Percentiles rank a stretch among this genome's conserved stretches.
These are phyloP conservation scores for Drosophila bipectinata DNA, from an alignment of 1,140 invertebrate genomes.

Conservation along the genomic window DNA sequence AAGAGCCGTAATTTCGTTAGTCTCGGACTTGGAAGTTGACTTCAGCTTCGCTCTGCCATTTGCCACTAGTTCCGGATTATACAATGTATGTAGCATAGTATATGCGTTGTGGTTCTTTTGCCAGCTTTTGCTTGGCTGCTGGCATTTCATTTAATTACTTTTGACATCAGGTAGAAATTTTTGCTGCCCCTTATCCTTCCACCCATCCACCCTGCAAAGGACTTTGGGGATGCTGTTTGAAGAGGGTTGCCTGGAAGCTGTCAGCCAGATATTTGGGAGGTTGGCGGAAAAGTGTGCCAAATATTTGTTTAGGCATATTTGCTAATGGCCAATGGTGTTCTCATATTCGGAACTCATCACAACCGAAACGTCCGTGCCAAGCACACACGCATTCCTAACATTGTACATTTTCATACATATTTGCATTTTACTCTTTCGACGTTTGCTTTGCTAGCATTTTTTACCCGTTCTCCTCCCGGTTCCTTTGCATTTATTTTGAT, in stretches of 20 bases:
- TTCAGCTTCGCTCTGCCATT: slow-evolving; percentile 5
- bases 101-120: slow-evolving; percentile 4
- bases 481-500: slow-evolving; percentile 68
- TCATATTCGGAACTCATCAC: slow-evolving; percentile 42
- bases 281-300: slow-evolving; percentile 65
- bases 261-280: background rate
- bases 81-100: background rate
- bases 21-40: slow-evolving; percentile 4
- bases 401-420: slow-evolving; percentile 59
- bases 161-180: slow-evolving; percentile 76
- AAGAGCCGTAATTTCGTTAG: slow-evolving; percentile 8
- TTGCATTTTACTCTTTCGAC: slow-evolving; percentile 63
- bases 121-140: slow-evolving; percentile 49
- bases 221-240: slow-evolving; percentile 20
- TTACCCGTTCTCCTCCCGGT: slow-evolving; percentile 8
- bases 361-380: slow-evolving; percentile 21
- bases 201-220: background rate
- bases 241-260: slow-evolving; percentile 16
- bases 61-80: slow-evolving; percentile 13
- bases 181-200: slow-evolving; percentile 48
- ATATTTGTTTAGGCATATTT: slow-evolving; percentile 77
- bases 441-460: slow-evolving; percentile 24
- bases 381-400: slow-evolving; percentile 24
- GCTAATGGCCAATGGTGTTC: slow-evolving; percentile 60
- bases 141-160: slow-evolving; percentile 78